Base-by-base conservation (phyloP, 2,797 vertebrate genomes). In the Eutrigla gurnardus region DNA sequence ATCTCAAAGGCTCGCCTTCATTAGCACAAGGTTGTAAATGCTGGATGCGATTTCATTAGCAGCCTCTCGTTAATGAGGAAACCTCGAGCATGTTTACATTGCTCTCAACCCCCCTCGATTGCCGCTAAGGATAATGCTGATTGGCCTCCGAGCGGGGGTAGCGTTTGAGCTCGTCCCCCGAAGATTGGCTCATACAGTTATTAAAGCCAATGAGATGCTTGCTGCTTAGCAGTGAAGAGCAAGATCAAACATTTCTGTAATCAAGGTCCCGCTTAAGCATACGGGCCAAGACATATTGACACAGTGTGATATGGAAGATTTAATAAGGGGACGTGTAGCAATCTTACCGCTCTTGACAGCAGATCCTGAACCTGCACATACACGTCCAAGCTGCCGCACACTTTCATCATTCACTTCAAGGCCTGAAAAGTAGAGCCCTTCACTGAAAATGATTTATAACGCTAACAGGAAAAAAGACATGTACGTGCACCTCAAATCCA, bases 11-110 rank as follows among this genome's bases (percentile, higher is more conserved):
- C 83, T 70, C 11, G 46, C 74, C 78, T 90, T 92, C 88, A 93
- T 93, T 93, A 90, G 83, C 84, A 78, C 88, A 35, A 65, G 65
- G 80, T 45, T 87, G 90, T 89, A 90, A 93, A 89, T 69, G 76
- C 85, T 78, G 37, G 81, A 76, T 79, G 87, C 47, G 53, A 73
- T 90, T 91, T 92, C 84, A 90, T 93, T 91, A 90, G 84, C 73
- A 25, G 75, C 25, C 71, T 39, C 32, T 84, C 81, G 89, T 91
- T 92, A 93, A 95, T 86, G 83, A 93, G 90, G 72, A 89, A 86
- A 83, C 69, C 81, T 78, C 78, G 50, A 77, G 78, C 40, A 62
- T 90, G 88, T 90, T 92, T 92, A 87, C 85, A 63, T 68, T 71
- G 66, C 85, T 82, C 68, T 68, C 25, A 37, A 75, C 8, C 12